Evolutionary conservation across 2,113 vertebrate species (phyloP), one percentile per base, ranked within the genome.

Genomic region (Galemys pyrenaicus): DNA sequence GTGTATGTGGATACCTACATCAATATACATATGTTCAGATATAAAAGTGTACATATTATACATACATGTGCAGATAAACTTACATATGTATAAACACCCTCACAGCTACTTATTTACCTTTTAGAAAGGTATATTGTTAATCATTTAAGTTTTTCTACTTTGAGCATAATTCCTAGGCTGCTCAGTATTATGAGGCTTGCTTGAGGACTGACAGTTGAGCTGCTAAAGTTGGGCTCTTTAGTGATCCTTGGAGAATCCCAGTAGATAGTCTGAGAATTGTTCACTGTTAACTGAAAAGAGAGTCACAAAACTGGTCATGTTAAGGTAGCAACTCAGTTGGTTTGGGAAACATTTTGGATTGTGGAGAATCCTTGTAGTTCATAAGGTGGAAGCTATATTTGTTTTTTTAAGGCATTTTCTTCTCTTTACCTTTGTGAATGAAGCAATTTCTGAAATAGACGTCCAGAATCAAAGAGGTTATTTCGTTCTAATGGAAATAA

Each of bases 381-480:
- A 11, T 77, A 87, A 89, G 10, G 20, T 74, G 39, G 28, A 41
- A 26, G 73, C 35, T 90, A 1, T 73, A 44, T 86, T 86, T 89
- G 51, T 92, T 94, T 90, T 65, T 65, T n/a, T 16, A 26, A 70
- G 12, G 15, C 3, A 46, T 3, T 51, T 67, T 56, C 51, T 28
- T 17, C 4, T 37, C 26, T 81, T 82, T 64, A n/a, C 6, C 65
- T 94, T 92, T 20, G n/a, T 26, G 7, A 1, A 67, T 74, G 37
- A 88, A 64, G 11, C 17, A 83, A 91, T 83, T 94, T 91, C 1
- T 83, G 58, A 93, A 77, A 84, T 91, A 54, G 9, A 20, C 65
- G 19, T 90, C 93, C 84, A 75, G n/a, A 89, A 89, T 86, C 37
- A 81, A 92, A 93, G 6, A 20, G 41, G 24, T 71, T 39, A 41